Conservation (phyloP, 1,140 invertebrate species). For the Xylocopa sonorina region DNA sequence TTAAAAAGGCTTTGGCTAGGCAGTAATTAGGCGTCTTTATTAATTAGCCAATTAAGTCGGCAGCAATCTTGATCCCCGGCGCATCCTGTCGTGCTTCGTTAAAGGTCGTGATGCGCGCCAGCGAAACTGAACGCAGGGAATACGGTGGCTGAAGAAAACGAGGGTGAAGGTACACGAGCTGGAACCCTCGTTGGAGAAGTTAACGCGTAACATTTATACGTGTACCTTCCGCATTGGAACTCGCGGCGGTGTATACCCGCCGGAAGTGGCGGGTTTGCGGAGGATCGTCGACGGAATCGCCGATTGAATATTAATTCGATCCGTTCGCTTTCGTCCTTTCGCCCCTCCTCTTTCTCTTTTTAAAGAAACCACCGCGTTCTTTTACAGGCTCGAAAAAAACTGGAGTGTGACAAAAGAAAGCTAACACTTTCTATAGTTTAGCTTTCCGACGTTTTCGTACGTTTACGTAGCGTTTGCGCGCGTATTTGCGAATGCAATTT, state of each 20-base stretch:
- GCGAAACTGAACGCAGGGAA: conserved; percentile 41
- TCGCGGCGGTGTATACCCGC: neutral
- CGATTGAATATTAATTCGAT: conserved; percentile 29
- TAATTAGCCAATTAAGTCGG: conserved; percentile 76
- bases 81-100: conserved; percentile 71
- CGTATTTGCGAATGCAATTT: conserved; percentile 12
- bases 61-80: conserved; percentile 70
- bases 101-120: conserved; percentile 63
- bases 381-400: too few species aligned
- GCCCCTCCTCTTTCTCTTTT: neutral
- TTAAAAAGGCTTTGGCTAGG: conserved; percentile 68
- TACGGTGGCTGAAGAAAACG: conserved; percentile 43
- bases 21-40: conserved; percentile 74
- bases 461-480: too few species aligned
- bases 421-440: too few species aligned
- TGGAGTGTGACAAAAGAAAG: too few species aligned
- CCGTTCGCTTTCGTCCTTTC: neutral
- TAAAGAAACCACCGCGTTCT: too few species aligned
- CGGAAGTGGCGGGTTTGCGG: conserved; percentile 51
- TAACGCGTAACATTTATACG: conserved; percentile 52
- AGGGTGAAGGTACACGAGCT: conserved; percentile 47
- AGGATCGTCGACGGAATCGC: conserved; percentile 14
- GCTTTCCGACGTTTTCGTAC: too few species aligned
- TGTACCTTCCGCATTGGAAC: conserved; percentile 42
- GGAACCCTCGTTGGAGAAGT: conserved; percentile 40